Evolutionary conservation across 2,888 invertebrate genomes (phyloP), one percentile per base, ranked within the genome.

Genomic region (Lordiphosa andalusiaca): DNA sequence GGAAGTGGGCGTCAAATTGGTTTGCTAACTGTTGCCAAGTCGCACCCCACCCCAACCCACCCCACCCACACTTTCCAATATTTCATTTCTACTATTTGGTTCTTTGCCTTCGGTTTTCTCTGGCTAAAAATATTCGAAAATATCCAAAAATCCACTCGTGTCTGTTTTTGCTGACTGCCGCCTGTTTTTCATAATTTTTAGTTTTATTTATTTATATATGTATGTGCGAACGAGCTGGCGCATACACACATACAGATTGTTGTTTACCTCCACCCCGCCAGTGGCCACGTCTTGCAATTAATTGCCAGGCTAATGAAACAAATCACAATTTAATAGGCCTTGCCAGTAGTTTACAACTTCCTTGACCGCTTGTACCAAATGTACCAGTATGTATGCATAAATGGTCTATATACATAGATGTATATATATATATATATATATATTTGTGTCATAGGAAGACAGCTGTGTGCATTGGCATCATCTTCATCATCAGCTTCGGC

Each of bases 181-280:
- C 64, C 80, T 75, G 80, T 64, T 77, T 77, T 84, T 77, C 77
- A 77, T 77, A 77, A 77, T 77, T 67, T 67, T 66, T 61, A 19
- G 53, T 77, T 77, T 73, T 76, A 72, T 76, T 82, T 76, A 82
- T 76, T 80, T 76, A 72, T 64, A 59, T 69, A 38, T 53, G 41
- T 30, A 46, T 44, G 23, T 38, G 33, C 38, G 23, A 25, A 35
- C 40, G 37, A 52, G 49, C 30, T 23, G 35, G 36, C 30, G 54
- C 21, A 64, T 49, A 58, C 41, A 65, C 35, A 48, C 55, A 40
- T 33, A 40, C 10, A 50, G 35, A 73, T 81, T 67, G 76, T 81
- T 78, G 71, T 77, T 75, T 84, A 81, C 59, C 60, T 19, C 19
- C 46, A 42, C 41, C 30, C 16, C 48, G 16, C 38, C 51, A 37